These are phyloP conservation scores for Dasyornis broadbenti DNA, from an alignment of 2,113 vertebrate genomes.

Conservation along the genomic window DNA sequence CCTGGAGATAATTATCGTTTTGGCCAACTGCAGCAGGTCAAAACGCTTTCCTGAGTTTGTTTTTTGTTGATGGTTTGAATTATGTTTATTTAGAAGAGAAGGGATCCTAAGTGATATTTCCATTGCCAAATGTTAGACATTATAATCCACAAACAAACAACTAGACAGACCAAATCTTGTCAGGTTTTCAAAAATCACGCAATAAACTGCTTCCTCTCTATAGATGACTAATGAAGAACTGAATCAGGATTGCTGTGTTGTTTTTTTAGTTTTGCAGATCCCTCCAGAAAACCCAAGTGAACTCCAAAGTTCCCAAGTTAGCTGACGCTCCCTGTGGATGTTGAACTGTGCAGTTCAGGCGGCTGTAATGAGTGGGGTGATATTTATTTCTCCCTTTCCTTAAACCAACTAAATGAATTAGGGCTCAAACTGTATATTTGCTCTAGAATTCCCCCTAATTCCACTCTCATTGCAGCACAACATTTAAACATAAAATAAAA, in stretches of 20 bases:
- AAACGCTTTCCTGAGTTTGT: not conserved
- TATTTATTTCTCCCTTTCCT: not conserved
- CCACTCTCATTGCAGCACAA: constrained; percentile 41
- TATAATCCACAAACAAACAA: not conserved
- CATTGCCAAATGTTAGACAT: not conserved
- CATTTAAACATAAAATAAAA: constrained; percentile 65
- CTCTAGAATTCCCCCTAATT: constrained; percentile 54
- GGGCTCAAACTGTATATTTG: constrained; percentile 47
- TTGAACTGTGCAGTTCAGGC: not conserved
- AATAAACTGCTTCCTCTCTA: not conserved
- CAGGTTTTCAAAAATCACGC: not conserved
- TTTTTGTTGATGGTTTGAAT: not conserved
- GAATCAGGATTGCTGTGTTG: not conserved
- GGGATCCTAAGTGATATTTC: not conserved
- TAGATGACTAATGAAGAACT: not conserved
- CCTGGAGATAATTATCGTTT: not conserved
- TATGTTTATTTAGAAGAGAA: constrained; percentile 25
- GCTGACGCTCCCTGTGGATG: not conserved
- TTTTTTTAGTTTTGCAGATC: not conserved
- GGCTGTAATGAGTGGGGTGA: not conserved
- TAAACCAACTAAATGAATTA: not conserved
- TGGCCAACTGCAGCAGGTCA: not conserved
- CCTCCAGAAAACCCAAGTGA: not conserved
- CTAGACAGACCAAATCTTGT: not conserved
- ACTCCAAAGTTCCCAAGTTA: not conserved